Evolutionary conservation across 1,140 invertebrate genomes (phyloP), one percentile per base, ranked within the genome.

Genomic region (Bombus polaris): DNA sequence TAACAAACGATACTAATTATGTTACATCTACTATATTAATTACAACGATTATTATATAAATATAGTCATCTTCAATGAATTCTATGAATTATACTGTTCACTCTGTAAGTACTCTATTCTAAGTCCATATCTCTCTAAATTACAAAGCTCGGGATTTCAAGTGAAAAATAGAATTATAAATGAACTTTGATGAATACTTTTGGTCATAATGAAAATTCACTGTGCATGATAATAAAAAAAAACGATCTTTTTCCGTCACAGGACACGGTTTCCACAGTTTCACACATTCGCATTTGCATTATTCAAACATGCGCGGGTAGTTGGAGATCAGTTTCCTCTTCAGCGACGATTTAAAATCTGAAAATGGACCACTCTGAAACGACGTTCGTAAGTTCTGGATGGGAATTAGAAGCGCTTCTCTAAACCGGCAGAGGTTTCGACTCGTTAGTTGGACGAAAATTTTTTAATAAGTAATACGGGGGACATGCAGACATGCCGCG

Each of bases 361-460:
- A 74, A 81, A 74, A 13, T 32, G 25, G 39, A 44, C 4, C 70
- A n/a, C 37, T 74, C 32, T 42, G 70, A 44, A 22, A n/a, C 12
- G n/a, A 44, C 70, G 39, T 74, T 59, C 71, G 28, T 74, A 35
- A 74, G 18, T 81, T 62, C 59, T 73, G 37, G 22, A 44, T 81
- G n/a, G 22, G 59, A 44, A 73, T 72, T 42, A 72, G 32, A 53
- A 39, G 28, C 15, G 25, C 15, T 5, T 5, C 12, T n/a, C 12
- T 22, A 57, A 47, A 47, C 2, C 42, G 25, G 18, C 32, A 13
- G 28, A 53, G 22, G 1, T 71, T 39, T 71, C 15, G 35, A 28
- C 37, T 70, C 68, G 37, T 71, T 71, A 71, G 37, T 37, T 37
- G 37, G 5, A 5, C 15, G 42, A 47, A 68, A 35, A 35, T 39